Evolutionary conservation across 2,797 vertebrate species (phyloP).

Genomic region (Molothrus ater): DNA sequence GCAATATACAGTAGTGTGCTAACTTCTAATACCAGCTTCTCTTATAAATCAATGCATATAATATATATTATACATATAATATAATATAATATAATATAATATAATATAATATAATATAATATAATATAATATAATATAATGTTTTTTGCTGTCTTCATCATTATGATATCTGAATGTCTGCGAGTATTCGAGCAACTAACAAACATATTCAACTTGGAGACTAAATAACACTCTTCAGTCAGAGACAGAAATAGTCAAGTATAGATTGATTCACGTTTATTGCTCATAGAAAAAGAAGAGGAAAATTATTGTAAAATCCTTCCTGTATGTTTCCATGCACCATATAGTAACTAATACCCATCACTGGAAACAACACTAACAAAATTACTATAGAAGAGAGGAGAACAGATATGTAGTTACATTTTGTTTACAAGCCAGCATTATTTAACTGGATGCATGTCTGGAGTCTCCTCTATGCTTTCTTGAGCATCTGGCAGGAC

Average conservation of each 20-base stretch:
- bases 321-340: neutral
- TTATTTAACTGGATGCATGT: neutral
- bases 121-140: neutral
- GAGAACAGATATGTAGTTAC: neutral
- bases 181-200: neutral
- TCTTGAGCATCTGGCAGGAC: neutral
- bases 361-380: neutral
- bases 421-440: neutral
- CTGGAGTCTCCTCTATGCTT: neutral
- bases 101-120: too few species aligned
- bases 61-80: too few species aligned
- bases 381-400: neutral
- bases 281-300: neutral
- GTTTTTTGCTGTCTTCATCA: neutral
- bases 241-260: neutral
- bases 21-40: neutral
- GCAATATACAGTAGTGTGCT: fast-evolving
- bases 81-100: neutral
- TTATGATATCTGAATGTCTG: neutral
- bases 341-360: neutral
- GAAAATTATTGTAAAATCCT: neutral
- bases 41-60: neutral
- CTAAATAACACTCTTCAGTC: neutral
- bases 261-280: neutral
- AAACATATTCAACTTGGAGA: neutral